Evolutionary conservation across 2,113 vertebrate species (phyloP).

Genomic region (Oncorhynchus masou): DNA sequence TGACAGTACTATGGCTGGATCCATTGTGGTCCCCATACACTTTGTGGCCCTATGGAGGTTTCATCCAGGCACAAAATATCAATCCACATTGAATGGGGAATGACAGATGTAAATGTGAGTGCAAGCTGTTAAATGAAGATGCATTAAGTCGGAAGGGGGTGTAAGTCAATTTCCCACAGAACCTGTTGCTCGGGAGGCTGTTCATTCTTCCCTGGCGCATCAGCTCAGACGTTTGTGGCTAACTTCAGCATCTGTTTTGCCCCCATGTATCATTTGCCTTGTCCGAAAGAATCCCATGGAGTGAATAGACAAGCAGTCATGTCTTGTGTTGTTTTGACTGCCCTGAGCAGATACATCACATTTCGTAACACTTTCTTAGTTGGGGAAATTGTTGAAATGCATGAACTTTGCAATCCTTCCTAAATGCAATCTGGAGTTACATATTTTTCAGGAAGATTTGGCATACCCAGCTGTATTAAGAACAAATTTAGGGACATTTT

Average conservation of each 20-base stretch:
- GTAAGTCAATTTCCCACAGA: neutral
- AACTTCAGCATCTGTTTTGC: slow-evolving; percentile 11
- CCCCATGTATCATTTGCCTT: slow-evolving; percentile 8
- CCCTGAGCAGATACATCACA: no score
- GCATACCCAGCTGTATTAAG: neutral
- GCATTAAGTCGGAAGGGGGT: slow-evolving; percentile 10
- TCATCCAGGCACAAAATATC: slow-evolving; percentile 20
- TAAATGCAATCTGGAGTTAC: no score
- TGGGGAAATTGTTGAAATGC: no score
- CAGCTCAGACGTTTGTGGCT: neutral
- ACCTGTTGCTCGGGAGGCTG: neutral
- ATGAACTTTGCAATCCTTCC: no score
- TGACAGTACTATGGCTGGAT: neutral
- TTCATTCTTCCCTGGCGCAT: slow-evolving; percentile 7
- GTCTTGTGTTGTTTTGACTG: no score
- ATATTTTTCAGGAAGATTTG: neutral
- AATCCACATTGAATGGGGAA: slow-evolving; percentile 28
- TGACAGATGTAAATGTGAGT: slow-evolving; percentile 50
- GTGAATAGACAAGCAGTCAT: no score
- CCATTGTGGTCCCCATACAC: neutral
- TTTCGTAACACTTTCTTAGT: no score
- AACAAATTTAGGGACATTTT: neutral
- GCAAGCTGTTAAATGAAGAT: slow-evolving; percentile 36
- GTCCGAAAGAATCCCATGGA: no score
- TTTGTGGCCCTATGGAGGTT: neutral